phyloP scores from a whole-genome alignment of 2,797 vertebrate species.

The Tenualosa thibaudeaui region DNA sequence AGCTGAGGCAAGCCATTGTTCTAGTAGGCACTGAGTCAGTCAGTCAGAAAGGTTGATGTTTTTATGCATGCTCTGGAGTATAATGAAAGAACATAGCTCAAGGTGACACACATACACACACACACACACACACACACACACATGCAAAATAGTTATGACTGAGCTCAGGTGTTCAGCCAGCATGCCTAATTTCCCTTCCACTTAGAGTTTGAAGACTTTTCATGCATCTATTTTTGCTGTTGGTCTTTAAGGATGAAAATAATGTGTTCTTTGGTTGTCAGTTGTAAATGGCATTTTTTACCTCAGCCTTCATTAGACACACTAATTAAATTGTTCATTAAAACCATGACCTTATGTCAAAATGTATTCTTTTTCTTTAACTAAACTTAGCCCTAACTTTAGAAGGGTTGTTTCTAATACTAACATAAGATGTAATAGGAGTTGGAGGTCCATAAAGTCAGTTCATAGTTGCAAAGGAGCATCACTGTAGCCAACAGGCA shows the following conservation, averaged over 20 bases:
- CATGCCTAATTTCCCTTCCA: not conserved
- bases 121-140: too few relatives aligned
- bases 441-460: not conserved
- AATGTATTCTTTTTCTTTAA: not conserved
- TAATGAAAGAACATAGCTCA: constrained; percentile 23
- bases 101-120: not conserved
- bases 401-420: not conserved
- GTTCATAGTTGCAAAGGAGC: not conserved
- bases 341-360: not conserved
- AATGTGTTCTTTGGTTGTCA: not conserved
- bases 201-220: constrained; percentile 16
- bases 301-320: not conserved
- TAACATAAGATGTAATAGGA: not conserved
- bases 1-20: not conserved
- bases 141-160: not conserved
- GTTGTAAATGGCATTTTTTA: not conserved
- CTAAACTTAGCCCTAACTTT: not conserved
- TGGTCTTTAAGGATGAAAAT: not conserved
- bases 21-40: not conserved
- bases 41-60: constrained; percentile 8
- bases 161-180: constrained; percentile 15
- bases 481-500: not conserved
- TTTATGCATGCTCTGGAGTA: not conserved
- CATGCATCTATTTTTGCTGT: not conserved
- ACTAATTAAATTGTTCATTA: not conserved